Conservation (phyloP, 2,888 invertebrate species). For the Bellardia bayeri region DNA sequence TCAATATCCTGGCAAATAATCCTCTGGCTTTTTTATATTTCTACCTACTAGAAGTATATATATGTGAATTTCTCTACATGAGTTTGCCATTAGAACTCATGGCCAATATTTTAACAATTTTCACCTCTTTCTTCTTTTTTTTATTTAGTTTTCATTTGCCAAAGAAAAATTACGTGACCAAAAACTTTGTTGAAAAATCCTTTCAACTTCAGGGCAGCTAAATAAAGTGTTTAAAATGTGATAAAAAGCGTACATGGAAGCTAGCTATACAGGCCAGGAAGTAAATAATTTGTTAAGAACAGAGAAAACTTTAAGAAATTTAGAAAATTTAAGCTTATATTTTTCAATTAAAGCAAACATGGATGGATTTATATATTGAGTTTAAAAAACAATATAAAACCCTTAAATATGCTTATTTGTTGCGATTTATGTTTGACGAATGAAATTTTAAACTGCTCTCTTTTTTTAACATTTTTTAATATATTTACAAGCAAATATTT, state of each 20-base stretch:
- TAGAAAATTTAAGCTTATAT: not conserved
- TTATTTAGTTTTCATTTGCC: constrained; percentile 15
- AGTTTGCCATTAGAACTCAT: not conserved
- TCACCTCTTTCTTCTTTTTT: constrained; percentile 9
- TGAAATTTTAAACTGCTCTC: not conserved
- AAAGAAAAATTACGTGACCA: constrained; percentile 50
- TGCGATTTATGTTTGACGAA: not conserved
- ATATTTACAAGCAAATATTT: not conserved
- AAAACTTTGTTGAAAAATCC: constrained; percentile 37
- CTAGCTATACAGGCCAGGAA: not conserved
- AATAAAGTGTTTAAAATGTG: constrained; percentile 41
- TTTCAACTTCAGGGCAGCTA: not conserved
- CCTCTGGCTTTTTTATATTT: constrained; percentile 1
- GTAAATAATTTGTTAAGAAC: constrained; percentile 18
- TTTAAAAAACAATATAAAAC: not conserved
- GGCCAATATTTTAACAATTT: constrained; percentile 37
- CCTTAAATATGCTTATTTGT: not conserved
- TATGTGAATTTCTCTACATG: not conserved
- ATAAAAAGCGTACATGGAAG: not conserved
- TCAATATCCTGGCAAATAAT: constrained; percentile 43
- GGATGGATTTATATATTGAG: not conserved
- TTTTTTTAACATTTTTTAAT: not conserved
- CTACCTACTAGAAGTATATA: not conserved
- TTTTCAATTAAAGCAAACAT: too few relatives aligned
- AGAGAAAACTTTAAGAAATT: not conserved